Evolutionary conservation across 2,797 vertebrate species (phyloP), one percentile per base, ranked within the genome.

Genomic region (Cryptoblepharus egeriae): DNA sequence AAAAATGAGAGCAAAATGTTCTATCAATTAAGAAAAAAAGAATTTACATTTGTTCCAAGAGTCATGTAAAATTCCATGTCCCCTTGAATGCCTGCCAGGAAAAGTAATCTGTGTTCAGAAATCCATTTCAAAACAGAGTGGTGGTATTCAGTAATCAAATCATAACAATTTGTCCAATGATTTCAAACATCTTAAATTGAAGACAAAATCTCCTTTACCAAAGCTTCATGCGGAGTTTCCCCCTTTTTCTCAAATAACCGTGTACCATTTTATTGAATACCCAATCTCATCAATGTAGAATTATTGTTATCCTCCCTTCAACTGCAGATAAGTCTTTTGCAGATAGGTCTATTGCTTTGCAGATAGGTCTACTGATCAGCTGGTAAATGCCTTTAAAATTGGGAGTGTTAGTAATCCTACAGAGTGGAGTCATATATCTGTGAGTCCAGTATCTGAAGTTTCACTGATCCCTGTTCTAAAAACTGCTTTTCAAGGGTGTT

Each of bases 1-100:
- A 49, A 77, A 85, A 93, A 88, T 85, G 90, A 83, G 88, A 92
- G 88, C 90, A 93, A 87, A 88, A 92, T 89, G 89, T 93, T 90
- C 87, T 90, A 0, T 71, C 91, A 92, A 92, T 92, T 91, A 90
- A 91, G 87, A 11, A 0, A 61, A 52, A 52, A 58, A 72, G 82
- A 80, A 69, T 72, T 70, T 79, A 87, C 2, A 75, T 86, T 92
- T 82, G 82, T 88, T 90, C 88, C 78, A 87, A 72, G 87, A 90
- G 88, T 85, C 77, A 84, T 75, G 72, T 81, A 81, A 81, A 83
- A 82, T 73, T 82, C 92, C 78, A 79, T 20, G 42, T 89, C 37
- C 77, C 77, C 35, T 63, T 65, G 71, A 80, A 75, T 87, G 64
- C 80, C 87, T 90, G 90, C 79, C 88, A 89, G 76, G 45, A 87